Base-by-base conservation (phyloP, 2,797 vertebrate species). In the Muraenolepis orangiensis region DNA sequence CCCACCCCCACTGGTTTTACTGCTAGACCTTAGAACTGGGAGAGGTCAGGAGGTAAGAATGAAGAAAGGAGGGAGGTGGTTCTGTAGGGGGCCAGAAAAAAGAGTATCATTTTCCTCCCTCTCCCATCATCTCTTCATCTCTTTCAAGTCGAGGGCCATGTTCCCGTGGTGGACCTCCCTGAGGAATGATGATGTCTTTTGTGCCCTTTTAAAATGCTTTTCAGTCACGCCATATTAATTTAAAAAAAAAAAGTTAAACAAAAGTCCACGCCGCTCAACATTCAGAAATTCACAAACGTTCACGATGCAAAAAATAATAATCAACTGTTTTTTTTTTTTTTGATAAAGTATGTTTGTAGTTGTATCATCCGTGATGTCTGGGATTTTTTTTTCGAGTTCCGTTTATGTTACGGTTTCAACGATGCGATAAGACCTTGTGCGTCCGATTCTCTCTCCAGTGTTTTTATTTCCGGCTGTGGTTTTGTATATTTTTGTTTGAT, bases 401-500 rank as follows among this genome's bases (percentile, higher is more conserved):
- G 32, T 80, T 87, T 89, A 82, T 86, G 87, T 87, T 82, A 85
- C 81, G 75, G 75, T 72, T 81, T 76, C 76, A 80, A 83, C 36
- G n/a, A n/a, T n/a, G 40, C 36, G 51, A 69, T 23, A 38, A 11
- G 34, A 71, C 40, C 10, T 69, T 75, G 3, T 18, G 82, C 77
- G n/a, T 84, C 67, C 16, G 69, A 81, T 86, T 81, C n/a, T 85
- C 76, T 88, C 82, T 76, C 31, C 88, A 82, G 84, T 88, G 87
- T 90, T 67, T 90, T 61, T n/a, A n/a, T n/a, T n/a, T n/a, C n/a
- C n/a, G n/a, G 16, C 20, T n/a, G 46, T 57, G 46, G 92, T 75
- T 89, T n/a, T n/a, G n/a, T 91, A 81, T 89, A 91, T 87, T 90
- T 91, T 89, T 82, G 85, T 85, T n/a, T n/a, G n/a, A 81, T 82